phyloP scores from a whole-genome alignment of 1,140 invertebrate genomes.

The Oryctes rhinoceros region DNA sequence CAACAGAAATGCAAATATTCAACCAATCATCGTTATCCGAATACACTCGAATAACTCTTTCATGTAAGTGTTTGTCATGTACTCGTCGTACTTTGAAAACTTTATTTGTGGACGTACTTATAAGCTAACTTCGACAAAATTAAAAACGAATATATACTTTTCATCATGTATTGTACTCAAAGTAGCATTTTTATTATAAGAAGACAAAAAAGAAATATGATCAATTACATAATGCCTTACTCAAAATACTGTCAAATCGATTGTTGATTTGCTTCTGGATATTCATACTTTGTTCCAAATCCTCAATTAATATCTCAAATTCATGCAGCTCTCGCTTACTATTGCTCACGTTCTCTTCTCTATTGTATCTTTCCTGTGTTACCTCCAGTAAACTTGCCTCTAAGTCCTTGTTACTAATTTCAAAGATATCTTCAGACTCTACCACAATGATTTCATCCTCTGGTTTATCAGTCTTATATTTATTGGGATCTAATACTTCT shows the following conservation, averaged over 20 bases:
- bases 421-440: constrained; percentile 34
- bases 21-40: too few species aligned
- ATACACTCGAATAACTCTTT: too few species aligned
- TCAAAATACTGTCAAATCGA: constrained; percentile 37
- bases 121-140: too few species aligned
- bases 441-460: constrained; percentile 27
- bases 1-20: too few species aligned
- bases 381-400: constrained; percentile 1
- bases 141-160: too few species aligned
- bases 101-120: too few species aligned
- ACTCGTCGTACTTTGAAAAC: too few species aligned
- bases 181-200: not conserved
- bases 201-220: constrained; percentile 1
- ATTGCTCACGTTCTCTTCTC: not conserved
- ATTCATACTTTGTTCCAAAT: constrained; percentile 53
- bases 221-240: not conserved
- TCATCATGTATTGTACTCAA: not conserved
- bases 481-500: constrained; percentile 10
- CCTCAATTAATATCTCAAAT: constrained; percentile 48
- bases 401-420: constrained; percentile 22
- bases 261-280: constrained; percentile 51
- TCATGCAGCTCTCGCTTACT: constrained; percentile 44
- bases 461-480: constrained; percentile 9
- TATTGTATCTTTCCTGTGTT: constrained; percentile 38
- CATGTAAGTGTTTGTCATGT: too few species aligned